Evolutionary conservation across 2,888 invertebrate genomes (phyloP).

Genomic region (Agrilus biguttatus): DNA sequence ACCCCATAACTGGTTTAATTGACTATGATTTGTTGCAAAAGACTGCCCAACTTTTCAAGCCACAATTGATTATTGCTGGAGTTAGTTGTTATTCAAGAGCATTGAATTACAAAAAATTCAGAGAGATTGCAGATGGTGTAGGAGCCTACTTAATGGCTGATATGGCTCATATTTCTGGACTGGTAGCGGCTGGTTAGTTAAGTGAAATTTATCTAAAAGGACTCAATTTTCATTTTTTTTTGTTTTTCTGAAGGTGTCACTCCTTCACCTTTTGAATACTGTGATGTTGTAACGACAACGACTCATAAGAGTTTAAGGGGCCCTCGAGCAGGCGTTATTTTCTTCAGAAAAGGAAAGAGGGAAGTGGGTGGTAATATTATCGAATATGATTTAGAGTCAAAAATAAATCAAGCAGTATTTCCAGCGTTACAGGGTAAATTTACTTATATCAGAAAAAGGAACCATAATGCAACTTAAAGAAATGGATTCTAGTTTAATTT

Average conservation of each 20-base stretch:
- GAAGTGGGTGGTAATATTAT: conserved; percentile 65
- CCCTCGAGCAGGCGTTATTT: conserved; percentile 80
- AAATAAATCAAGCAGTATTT: conserved; percentile 83
- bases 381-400: conserved; percentile 76
- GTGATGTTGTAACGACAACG: conserved; percentile 87
- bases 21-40: conserved; percentile 81
- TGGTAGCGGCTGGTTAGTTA: conserved; percentile 64
- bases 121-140: conserved; percentile 67
- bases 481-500: no score
- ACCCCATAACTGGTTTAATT: conserved; percentile 71
- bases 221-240: background rate
- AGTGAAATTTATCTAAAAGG: background rate
- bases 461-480: no score
- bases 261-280: conserved; percentile 79
- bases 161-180: conserved; percentile 91
- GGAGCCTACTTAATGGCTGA: conserved; percentile 84
- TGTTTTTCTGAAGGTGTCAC: conserved; percentile 53
- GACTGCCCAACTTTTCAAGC: conserved; percentile 76
- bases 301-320: conserved; percentile 90
- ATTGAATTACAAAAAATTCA: conserved; percentile 81
- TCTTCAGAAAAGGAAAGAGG: conserved; percentile 80
- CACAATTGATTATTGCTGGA: conserved; percentile 86
- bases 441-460: background rate
- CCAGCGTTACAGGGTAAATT: conserved; percentile 73
- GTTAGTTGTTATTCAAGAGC: conserved; percentile 87